Percentiles rank a stretch among this genome's conserved stretches.
These are phyloP conservation scores for Druceiella hillmani DNA, from an alignment of 2,888 invertebrate species.

Conservation along the genomic window DNA sequence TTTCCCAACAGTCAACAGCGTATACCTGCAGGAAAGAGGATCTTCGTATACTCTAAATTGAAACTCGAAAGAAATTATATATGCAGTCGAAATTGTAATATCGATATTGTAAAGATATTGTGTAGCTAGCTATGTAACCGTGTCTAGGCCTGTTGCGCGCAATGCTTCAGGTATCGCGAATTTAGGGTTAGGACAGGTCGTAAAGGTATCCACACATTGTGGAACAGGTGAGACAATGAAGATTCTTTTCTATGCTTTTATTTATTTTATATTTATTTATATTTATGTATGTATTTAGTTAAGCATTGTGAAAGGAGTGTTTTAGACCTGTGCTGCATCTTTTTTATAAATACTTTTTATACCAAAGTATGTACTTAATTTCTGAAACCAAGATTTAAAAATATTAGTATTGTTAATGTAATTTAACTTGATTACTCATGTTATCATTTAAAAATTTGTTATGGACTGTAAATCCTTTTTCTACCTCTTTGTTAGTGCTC, in stretches of 20 bases:
- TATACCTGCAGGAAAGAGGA: slow-evolving; percentile 46
- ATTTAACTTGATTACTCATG: too few relatives aligned
- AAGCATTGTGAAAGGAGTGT: too few relatives aligned
- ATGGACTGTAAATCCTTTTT: too few relatives aligned
- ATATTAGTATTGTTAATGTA: too few relatives aligned
- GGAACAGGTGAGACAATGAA: slow-evolving; percentile 49
- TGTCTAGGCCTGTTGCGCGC: slow-evolving; percentile 53
- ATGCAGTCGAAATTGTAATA: slow-evolving; percentile 14
- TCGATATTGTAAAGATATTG: slow-evolving; percentile 32
- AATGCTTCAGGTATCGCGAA: slow-evolving; percentile 53
- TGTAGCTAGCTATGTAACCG: slow-evolving; percentile 47
- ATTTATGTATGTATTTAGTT: too few relatives aligned
- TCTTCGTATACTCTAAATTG: slow-evolving; percentile 41
- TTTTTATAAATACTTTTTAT: too few relatives aligned
- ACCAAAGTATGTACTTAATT: too few relatives aligned
- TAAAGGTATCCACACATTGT: slow-evolving; percentile 41
- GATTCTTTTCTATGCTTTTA: slow-evolving; percentile 37
- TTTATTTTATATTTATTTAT: too few relatives aligned
- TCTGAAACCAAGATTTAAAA: too few relatives aligned
- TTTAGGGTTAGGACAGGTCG: slow-evolving; percentile 45
- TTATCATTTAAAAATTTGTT: too few relatives aligned
- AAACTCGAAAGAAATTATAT: slow-evolving; percentile 41
- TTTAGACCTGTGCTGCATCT: too few relatives aligned
- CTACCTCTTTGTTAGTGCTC: too few relatives aligned
- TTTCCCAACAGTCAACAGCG: slow-evolving; percentile 55